Conservation (phyloP, 2,797 vertebrate species). For the Acanthurus lineatus region DNA sequence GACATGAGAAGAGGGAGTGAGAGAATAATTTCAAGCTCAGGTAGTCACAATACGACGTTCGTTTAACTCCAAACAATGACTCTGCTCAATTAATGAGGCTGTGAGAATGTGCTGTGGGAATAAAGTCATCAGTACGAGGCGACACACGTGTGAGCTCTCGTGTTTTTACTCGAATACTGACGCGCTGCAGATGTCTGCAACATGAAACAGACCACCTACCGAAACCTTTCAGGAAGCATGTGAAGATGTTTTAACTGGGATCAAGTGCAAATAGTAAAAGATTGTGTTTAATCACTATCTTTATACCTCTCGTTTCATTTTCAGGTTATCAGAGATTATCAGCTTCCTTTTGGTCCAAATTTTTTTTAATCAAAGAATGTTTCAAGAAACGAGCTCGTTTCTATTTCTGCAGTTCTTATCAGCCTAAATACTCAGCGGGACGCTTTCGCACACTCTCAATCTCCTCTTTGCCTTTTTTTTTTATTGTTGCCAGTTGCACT, state of each 20-base stretch:
- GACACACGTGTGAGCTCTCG: not conserved
- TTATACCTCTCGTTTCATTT: not conserved
- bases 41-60: conserved; percentile 18
- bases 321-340: not conserved
- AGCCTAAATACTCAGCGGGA: not conserved
- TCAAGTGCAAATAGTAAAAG: not conserved
- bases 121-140: not conserved
- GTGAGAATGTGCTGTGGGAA: conserved; percentile 1
- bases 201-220: not conserved
- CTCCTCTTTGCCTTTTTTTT: not conserved
- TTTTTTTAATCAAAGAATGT: conserved; percentile 1
- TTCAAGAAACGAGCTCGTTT: not conserved
- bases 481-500: not conserved
- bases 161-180: not conserved
- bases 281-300: not conserved
- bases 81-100: conserved; percentile 32
- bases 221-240: not conserved
- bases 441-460: not conserved
- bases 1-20: conserved; percentile 20
- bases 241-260: not conserved
- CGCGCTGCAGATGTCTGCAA: not conserved
- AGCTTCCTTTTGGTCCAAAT: not conserved
- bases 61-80: conserved; percentile 33
- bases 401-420: not conserved
- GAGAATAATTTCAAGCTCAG: conserved; percentile 39